Conservation (phyloP, 1,140 invertebrate genomes). For the Aricia agestis region DNA sequence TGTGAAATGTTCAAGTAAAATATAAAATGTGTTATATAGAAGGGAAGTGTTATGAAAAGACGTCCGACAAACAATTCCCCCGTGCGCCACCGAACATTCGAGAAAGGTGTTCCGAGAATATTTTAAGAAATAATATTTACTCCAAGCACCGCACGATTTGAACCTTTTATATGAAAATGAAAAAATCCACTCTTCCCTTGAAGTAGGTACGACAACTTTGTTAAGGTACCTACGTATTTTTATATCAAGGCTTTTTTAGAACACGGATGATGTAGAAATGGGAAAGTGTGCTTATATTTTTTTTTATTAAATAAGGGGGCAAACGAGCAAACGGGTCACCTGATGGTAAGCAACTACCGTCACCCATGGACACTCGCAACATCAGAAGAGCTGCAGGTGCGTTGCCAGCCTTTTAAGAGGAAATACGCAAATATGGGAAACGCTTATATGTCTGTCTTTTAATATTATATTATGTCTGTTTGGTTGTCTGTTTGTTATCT, state of each 20-base stretch:
- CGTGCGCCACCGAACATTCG: not conserved
- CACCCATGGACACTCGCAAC: too few species aligned
- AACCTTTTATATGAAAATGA: constrained; percentile 1
- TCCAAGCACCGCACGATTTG: not conserved
- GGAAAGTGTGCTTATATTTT: too few species aligned
- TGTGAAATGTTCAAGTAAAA: not conserved
- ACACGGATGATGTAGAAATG: too few species aligned
- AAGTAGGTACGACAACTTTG: not conserved
- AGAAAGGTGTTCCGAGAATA: constrained; percentile 2
- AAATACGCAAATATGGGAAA: too few species aligned
- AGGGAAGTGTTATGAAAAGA: not conserved
- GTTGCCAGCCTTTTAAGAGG: too few species aligned
- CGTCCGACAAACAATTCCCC: constrained; percentile 8
- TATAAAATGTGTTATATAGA: constrained; percentile 1
- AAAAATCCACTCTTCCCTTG: not conserved
- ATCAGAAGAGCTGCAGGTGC: too few species aligned
- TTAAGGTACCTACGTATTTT: not conserved
- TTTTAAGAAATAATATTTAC: constrained; percentile 3
- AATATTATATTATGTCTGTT: too few species aligned
- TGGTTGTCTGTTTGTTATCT: too few species aligned
- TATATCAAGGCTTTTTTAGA: not conserved
- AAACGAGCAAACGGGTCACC: too few species aligned
- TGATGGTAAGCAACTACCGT: too few species aligned
- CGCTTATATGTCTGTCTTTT: too few species aligned
- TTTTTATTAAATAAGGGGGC: too few species aligned